Evolutionary conservation across 2,797 vertebrate species (phyloP), one percentile per base, ranked within the genome.

Genomic region (Gymnothorax javanicus): DNA sequence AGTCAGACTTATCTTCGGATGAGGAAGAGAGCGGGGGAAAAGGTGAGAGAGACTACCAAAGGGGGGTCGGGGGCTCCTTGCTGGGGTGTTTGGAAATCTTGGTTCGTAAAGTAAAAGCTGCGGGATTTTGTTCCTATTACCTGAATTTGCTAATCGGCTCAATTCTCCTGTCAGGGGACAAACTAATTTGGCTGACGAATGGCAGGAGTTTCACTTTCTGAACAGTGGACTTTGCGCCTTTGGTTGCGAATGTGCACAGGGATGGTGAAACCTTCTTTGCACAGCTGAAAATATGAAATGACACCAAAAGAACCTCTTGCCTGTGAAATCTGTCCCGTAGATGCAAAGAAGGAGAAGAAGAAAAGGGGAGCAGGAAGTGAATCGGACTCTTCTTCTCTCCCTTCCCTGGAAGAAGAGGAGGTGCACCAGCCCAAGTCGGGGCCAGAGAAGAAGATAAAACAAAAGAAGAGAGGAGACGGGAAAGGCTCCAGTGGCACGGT

Each of bases 361-460:
- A 85, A 82, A 8, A 50, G 89, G 0, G 85, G 89, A n/a, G 0
- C 85, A n/a, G 87, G 58, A 54, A 73, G 58, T 0, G 94, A 95
- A 77, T 95, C 95, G 0, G 94, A 95, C 89, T 96, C 95, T 12
- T 96, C 95, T 0, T 95, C 95, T 0, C 90, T 95, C 25, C 91
- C 94, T 2, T 96, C 95, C 85, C 57, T 94, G 87, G 93, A 95
- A 0, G 95, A 94, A 2, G 56, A 90, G 25, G 88, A 92, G 1
- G 59, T 43, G 9, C 25, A 1, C 4, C 79, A 23, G 15, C 84
- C 64, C 77, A 90, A 91, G 9, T 5, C 79, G 0, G 43, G 89
- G 75, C 82, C 84, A 2, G 67, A 60, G 1, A 91, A 88, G 62
- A 94, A 91, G 90, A 91, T 54, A 15, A 93, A 90, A 85, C 88